Percentiles rank a stretch among this genome's conserved stretches.
Conservation (phyloP, 2,797 vertebrate species). For the Crax fasciolata region DNA sequence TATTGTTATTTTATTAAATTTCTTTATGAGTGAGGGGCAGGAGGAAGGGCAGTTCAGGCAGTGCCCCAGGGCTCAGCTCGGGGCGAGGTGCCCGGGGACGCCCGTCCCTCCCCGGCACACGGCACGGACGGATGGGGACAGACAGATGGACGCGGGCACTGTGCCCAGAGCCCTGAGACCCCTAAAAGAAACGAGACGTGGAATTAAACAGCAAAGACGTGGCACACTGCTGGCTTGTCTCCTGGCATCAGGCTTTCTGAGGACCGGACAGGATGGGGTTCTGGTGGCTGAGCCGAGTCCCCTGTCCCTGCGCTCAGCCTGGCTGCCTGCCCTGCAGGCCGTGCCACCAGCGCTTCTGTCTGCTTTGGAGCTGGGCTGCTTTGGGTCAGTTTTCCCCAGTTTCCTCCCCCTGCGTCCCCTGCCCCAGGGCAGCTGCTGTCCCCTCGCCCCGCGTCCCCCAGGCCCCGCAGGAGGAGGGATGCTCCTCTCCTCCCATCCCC, state of each 20-base stretch:
- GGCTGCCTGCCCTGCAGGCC: neutral
- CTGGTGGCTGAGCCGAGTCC: no score
- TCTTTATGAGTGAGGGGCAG: constrained; percentile 32
- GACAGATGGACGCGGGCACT: neutral
- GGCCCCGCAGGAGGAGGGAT: neutral
- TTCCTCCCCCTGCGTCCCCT: neutral
- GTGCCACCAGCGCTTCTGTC: neutral
- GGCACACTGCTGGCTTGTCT: constrained; percentile 15
- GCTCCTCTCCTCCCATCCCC: neutral
- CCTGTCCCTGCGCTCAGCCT: neutral
- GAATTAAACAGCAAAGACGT: constrained; percentile 51
- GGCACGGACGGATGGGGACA: neutral
- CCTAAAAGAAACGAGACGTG: neutral
- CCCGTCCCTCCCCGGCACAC: fast-evolving
- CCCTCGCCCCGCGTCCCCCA: neutral
- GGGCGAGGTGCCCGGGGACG: neutral
- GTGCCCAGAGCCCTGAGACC: neutral
- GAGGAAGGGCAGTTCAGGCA: constrained; percentile 10
- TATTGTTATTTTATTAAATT: constrained; percentile 77
- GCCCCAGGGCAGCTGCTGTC: neutral
- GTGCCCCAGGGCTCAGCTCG: constrained; percentile 64
- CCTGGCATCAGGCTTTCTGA: neutral
- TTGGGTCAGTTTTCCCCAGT: neutral
- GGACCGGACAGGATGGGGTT: neutral
- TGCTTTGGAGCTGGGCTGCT: neutral